Conservation (phyloP, 2,888 invertebrate genomes). For the Brassicogethes aeneus region DNA sequence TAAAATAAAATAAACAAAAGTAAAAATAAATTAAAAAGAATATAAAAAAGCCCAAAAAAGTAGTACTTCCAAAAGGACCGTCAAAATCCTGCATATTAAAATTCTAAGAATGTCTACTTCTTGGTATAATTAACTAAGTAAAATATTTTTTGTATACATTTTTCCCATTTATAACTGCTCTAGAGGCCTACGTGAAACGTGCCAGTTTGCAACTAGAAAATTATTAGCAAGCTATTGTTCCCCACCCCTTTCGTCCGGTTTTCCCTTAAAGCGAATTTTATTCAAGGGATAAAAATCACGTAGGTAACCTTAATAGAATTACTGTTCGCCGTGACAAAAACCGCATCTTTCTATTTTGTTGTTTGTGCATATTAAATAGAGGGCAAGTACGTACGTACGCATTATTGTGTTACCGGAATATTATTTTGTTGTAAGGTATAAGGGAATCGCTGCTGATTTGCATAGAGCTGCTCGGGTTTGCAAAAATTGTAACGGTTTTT, state of each 20-base stretch:
- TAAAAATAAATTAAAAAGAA: too few species aligned
- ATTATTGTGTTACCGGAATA: background rate
- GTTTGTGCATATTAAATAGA: background rate
- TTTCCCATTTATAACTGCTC: too few species aligned
- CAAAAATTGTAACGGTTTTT: background rate
- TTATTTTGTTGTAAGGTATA: too few species aligned
- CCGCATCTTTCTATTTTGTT: conserved; percentile 1
- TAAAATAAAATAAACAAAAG: too few species aligned
- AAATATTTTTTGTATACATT: too few species aligned
- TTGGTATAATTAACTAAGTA: too few species aligned
- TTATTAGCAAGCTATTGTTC: background rate
- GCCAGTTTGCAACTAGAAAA: too few species aligned
- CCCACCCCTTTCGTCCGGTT: background rate
- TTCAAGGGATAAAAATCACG: conserved; percentile 1
- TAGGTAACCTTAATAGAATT: conserved; percentile 3
- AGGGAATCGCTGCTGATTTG: background rate
- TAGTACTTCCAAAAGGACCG: too few species aligned
- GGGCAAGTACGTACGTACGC: background rate
- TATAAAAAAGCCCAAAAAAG: too few species aligned
- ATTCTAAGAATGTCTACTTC: too few species aligned
- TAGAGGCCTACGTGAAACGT: too few species aligned
- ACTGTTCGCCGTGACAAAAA: background rate
- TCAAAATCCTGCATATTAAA: too few species aligned
- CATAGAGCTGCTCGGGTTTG: background rate
- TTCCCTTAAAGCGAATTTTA: background rate